Evolutionary conservation across 1,140 invertebrate genomes (phyloP), one percentile per base, ranked within the genome.

Genomic region (Polyergus mexicanus): DNA sequence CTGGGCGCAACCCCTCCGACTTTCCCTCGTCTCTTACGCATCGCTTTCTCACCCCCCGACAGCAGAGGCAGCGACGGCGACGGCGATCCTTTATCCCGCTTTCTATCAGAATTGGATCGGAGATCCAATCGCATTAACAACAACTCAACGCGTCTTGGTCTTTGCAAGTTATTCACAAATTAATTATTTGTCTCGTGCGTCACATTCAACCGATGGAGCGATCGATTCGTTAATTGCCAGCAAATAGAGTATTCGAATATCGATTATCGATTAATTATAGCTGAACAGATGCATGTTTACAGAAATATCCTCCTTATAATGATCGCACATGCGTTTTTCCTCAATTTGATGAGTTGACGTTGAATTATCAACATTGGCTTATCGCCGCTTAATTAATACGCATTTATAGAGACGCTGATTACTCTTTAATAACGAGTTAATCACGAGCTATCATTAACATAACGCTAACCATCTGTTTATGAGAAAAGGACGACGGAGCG

Each of bases 71-170:
- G 19, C 32, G 41, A 44, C 22, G 28, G 35, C 75, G 77, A 71
- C 16, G 28, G 35, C 75, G 77, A 63, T n/a, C 71, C 63, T 63
- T 69, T 84, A 84, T 77, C 81, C 71, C 72, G 41, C 44, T 62
- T 60, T 32, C 84, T 44, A 62, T 44, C 63, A 81, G 71, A 88
- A 88, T 88, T 84, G 63, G 75, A 88, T 88, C 78, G 71, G 62
- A 38, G 58, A 22, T 54, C 60, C 28, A 22, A 65, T 44, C 44
- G 22, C 65, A 38, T 72, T 84, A 65, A 62, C 71, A 77, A 66
- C 75, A 86, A 66, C 71, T 77, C 74, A 35, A 11, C 54, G 16
- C 63, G 22, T 58, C 58, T 84, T 63, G 25, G 51, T 68, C 62
- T 41, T 1, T 35, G 4, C 54, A 22, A 32, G 66, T 75, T 84